Conservation (phyloP, 2,888 invertebrate genomes). For the Pyrochroa serraticornis region DNA sequence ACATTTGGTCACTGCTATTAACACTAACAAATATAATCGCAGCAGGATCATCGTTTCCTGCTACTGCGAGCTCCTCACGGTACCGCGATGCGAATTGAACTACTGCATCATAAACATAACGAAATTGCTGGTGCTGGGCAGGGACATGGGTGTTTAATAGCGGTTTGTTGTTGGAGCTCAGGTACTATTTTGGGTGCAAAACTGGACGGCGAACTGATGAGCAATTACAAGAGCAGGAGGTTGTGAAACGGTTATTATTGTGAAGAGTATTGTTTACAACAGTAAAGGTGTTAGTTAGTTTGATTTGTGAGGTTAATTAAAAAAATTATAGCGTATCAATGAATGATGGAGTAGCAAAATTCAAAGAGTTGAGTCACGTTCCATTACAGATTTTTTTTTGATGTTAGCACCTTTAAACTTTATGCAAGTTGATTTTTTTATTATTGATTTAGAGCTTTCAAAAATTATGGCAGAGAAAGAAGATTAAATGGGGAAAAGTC, state of each 20-base stretch:
- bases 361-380: no score
- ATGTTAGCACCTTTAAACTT: no score
- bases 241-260: slow-evolving; percentile 18
- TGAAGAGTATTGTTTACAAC: neutral
- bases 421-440: no score
- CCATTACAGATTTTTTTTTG: no score
- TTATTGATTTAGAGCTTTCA: no score
- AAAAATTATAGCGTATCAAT: neutral
- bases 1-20: slow-evolving; percentile 8
- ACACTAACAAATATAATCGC: slow-evolving; percentile 7
- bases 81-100: slow-evolving; percentile 14
- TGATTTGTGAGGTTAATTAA: neutral
- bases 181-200: slow-evolving; percentile 11
- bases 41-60: slow-evolving; percentile 10
- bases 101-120: slow-evolving; percentile 10
- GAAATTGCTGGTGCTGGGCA: slow-evolving; percentile 3
- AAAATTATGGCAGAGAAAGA: no score
- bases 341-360: no score
- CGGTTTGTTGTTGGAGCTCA: slow-evolving; percentile 5
- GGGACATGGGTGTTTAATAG: slow-evolving; percentile 2
- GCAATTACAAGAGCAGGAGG: slow-evolving; percentile 19
- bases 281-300: neutral
- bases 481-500: no score
- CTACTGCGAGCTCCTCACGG: slow-evolving; percentile 7
- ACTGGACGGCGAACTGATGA: slow-evolving; percentile 1